These are phyloP conservation scores for Pelobates fuscus DNA, from an alignment of 2,113 vertebrate genomes.

Conservation along the genomic window DNA sequence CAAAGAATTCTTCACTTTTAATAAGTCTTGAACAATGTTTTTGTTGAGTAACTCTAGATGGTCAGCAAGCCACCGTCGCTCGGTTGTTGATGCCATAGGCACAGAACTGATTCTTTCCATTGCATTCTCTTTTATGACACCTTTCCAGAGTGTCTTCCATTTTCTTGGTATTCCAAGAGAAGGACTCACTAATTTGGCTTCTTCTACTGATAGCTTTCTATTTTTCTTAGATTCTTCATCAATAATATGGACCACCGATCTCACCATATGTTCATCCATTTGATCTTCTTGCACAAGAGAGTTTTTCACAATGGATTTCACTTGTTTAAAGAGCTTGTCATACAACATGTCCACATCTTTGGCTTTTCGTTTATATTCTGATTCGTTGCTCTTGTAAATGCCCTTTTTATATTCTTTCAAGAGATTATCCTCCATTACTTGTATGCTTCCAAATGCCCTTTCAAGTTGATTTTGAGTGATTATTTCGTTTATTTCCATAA, in stretches of 20 bases:
- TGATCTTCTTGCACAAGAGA: constrained; percentile 55
- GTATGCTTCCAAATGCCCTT: constrained; percentile 65
- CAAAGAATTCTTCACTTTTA: constrained; percentile 62
- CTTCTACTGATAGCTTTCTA: not conserved
- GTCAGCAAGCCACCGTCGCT: constrained; percentile 51
- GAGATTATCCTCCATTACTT: constrained; percentile 59
- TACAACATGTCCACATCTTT: constrained; percentile 72
- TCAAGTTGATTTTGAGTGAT: constrained; percentile 66
- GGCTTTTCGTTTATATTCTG: constrained; percentile 57
- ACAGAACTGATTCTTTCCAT: constrained; percentile 54
- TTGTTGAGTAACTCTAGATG: constrained; percentile 61
- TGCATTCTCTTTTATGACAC: constrained; percentile 55
- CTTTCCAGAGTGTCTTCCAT: constrained; percentile 67
- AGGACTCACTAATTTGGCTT: constrained; percentile 3
- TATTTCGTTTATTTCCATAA: constrained; percentile 65
- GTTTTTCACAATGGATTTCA: constrained; percentile 59
- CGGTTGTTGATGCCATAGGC: constrained; percentile 27
- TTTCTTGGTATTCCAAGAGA: constrained; percentile 61
- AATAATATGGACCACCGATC: constrained; percentile 61
- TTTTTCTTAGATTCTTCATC: constrained; percentile 63
- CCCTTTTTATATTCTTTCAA: constrained; percentile 52
- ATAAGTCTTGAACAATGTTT: constrained; percentile 57
- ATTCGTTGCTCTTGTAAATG: constrained; percentile 56
- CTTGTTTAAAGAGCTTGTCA: constrained; percentile 51
- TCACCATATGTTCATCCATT: constrained; percentile 52